Evolutionary conservation across 1,140 invertebrate genomes (phyloP).

Genomic region (Cyphomyrmex costatus): DNA sequence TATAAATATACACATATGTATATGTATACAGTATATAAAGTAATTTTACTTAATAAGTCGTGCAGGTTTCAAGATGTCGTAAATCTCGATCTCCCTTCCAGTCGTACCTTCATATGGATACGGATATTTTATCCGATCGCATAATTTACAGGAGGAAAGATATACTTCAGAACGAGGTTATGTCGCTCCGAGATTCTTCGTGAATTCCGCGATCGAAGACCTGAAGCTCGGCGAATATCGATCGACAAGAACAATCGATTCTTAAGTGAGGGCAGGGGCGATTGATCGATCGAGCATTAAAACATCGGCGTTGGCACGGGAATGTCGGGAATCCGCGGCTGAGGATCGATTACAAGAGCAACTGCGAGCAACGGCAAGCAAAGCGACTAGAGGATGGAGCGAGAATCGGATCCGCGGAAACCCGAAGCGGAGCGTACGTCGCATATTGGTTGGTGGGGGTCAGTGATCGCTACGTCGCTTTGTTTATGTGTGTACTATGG

Average conservation of each 20-base stretch:
- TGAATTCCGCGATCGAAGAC: no score
- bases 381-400: neutral
- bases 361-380: no score
- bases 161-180: constrained; percentile 11
- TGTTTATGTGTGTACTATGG: neutral
- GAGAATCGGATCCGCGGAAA: neutral
- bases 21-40: neutral
- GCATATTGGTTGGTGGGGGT: constrained; percentile 19
- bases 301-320: no score
- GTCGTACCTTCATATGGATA: no score
- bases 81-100: neutral
- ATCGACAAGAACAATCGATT: neutral
- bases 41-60: neutral
- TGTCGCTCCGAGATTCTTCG: neutral
- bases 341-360: no score
- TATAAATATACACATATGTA: neutral
- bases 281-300: constrained; percentile 9
- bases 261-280: no score
- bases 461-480: constrained; percentile 35
- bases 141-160: neutral
- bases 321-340: no score
- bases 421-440: no score
- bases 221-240: neutral
- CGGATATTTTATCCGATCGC: neutral
- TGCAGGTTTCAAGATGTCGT: neutral